Conservation (phyloP, 2,797 vertebrate species). For the Sparus aurata region DNA sequence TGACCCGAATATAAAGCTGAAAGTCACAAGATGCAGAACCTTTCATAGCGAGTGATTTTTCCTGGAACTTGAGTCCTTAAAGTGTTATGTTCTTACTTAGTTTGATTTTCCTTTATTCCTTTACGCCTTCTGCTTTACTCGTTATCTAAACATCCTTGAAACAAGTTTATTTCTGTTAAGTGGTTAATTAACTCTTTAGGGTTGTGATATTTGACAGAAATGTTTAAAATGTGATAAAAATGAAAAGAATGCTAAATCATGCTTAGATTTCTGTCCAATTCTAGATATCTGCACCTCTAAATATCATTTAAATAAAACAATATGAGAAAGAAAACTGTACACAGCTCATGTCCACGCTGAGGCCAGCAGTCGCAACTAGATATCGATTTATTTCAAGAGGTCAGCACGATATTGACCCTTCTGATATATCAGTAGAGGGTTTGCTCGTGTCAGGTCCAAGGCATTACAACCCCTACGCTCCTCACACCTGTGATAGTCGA, state of each 20-base stretch:
- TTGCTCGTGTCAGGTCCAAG: not conserved
- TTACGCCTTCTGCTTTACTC: no score
- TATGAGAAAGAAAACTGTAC: not conserved
- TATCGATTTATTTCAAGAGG: not conserved
- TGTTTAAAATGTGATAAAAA: not conserved
- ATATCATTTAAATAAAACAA: not conserved
- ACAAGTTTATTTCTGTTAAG: not conserved
- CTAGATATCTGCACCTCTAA: not conserved
- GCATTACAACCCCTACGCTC: not conserved
- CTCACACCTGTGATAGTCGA: not conserved
- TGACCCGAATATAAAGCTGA: not conserved
- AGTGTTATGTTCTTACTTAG: not conserved
- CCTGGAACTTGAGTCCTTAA: not conserved
- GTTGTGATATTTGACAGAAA: not conserved
- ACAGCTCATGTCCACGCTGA: not conserved
- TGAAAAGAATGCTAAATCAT: not conserved
- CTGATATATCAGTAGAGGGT: no score
- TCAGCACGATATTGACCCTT: not conserved
- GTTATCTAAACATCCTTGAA: not conserved
- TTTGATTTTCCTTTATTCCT: not conserved
- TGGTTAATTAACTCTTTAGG: not conserved
- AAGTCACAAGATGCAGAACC: not conserved
- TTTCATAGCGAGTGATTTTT: not conserved
- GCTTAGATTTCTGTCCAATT: not conserved
- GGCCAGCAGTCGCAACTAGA: not conserved